Conservation (phyloP, 2,113 vertebrate species). For the Verasper variegatus region DNA sequence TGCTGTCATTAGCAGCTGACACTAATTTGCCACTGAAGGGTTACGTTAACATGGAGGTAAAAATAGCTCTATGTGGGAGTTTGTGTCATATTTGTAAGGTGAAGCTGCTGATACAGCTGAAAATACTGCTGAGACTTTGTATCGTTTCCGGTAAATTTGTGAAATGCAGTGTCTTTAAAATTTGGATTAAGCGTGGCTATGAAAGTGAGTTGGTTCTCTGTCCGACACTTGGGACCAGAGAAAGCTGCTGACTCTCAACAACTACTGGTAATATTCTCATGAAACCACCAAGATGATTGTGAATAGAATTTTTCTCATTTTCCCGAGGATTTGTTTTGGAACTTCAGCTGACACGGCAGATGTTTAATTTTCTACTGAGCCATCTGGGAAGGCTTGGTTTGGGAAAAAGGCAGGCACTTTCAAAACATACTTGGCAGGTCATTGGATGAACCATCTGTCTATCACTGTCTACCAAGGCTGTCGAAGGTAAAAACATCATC, state of each 20-base stretch:
- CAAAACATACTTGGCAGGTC: not conserved
- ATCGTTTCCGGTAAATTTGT: not conserved
- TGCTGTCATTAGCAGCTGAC: constrained; percentile 44
- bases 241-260: not conserved
- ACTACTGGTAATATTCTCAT: not conserved
- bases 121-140: constrained; percentile 24
- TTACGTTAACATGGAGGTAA: constrained; percentile 15
- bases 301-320: not conserved
- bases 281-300: not conserved
- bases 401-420: not conserved
- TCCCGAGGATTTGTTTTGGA: not conserved
- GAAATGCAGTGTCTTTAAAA: not conserved
- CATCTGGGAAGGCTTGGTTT: not conserved
- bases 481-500: not conserved
- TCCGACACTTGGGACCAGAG: not conserved
- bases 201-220: not conserved
- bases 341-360: not conserved
- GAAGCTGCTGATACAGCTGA: constrained; percentile 27
- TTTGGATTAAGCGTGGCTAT: not conserved
- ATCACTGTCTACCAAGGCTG: not conserved
- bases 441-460: not conserved
- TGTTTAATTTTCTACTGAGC: not conserved
- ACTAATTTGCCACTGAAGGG: constrained; percentile 43
- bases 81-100: constrained; percentile 11
- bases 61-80: constrained; percentile 28